These are phyloP conservation scores for Cepphus grylle DNA, from an alignment of 2,113 vertebrate genomes.

Conservation along the genomic window DNA sequence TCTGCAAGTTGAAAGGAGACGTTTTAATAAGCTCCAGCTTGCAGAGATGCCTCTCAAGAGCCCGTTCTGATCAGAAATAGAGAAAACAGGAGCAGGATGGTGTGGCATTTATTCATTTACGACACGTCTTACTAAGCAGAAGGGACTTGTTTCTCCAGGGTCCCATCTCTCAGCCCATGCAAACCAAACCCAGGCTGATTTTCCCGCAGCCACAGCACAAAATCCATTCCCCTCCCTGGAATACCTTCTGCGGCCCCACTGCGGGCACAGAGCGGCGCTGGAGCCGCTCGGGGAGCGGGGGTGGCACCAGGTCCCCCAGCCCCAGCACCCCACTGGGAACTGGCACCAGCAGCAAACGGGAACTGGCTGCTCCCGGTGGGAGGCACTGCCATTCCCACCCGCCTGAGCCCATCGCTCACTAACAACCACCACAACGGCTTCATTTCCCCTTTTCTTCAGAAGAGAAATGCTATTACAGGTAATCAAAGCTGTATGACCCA, in stretches of 20 bases:
- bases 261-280: accelerated
- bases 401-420: accelerated
- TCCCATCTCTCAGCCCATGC: neutral
- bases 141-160: neutral
- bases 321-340: neutral
- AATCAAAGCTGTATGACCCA: neutral
- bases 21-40: neutral
- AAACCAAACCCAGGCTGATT: neutral
- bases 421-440: accelerated
- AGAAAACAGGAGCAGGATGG: neutral
- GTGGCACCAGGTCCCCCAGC: neutral
- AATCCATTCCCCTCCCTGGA: neutral
- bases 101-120: too few species aligned
- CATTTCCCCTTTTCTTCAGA: too few species aligned
- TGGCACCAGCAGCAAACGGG: neutral
- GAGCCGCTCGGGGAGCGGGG: neutral
- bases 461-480: neutral
- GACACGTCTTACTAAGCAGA: neutral
- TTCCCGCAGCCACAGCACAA: neutral
- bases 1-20: neutral
- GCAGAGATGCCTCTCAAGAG: neutral
- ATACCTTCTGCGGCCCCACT: accelerated
- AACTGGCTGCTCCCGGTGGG: neutral
- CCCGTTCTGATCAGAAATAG: neutral
- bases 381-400: neutral